A percentile compares a stretch with the other conserved stretches of the same genome.
These are phyloP conservation scores for Fregetta grallaria DNA, from an alignment of 2,113 vertebrate species.

Conservation along the genomic window DNA sequence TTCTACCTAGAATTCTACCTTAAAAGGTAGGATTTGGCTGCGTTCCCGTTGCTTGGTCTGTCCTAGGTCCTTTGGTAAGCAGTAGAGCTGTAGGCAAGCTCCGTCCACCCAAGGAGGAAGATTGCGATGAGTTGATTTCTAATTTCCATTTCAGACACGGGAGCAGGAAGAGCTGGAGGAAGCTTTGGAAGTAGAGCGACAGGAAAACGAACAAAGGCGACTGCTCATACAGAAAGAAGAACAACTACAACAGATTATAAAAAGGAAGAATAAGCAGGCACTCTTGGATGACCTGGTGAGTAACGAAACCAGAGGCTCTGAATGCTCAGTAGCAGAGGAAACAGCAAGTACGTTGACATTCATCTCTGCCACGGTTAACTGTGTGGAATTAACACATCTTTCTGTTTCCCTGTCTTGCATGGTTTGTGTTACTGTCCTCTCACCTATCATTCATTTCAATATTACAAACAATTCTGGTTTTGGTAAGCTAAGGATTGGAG, in stretches of 20 bases:
- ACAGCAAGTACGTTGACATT: neutral
- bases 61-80: neutral
- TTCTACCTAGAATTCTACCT: neutral
- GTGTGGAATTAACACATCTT: neutral
- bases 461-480: neutral
- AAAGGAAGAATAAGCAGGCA: conserved; percentile 94
- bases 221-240: conserved; percentile 90
- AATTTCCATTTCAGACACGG: conserved; percentile 79
- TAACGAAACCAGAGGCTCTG: neutral
- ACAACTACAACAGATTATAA: conserved; percentile 87
- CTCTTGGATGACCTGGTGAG: conserved; percentile 94
- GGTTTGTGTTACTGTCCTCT: neutral
- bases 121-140: neutral
- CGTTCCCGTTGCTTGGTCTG: neutral
- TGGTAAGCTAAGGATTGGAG: neutral
- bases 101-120: neutral
- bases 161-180: conserved; percentile 97
- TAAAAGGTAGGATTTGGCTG: neutral
- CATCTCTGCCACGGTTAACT: neutral
- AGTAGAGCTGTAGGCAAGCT: neutral
- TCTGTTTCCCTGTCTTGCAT: neutral
- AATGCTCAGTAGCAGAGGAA: neutral
- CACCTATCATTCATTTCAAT: neutral
- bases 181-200: conserved; percentile 87
- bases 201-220: conserved; percentile 85